phyloP scores from a whole-genome alignment of 2,797 vertebrate species.

The Danio kyathit region DNA sequence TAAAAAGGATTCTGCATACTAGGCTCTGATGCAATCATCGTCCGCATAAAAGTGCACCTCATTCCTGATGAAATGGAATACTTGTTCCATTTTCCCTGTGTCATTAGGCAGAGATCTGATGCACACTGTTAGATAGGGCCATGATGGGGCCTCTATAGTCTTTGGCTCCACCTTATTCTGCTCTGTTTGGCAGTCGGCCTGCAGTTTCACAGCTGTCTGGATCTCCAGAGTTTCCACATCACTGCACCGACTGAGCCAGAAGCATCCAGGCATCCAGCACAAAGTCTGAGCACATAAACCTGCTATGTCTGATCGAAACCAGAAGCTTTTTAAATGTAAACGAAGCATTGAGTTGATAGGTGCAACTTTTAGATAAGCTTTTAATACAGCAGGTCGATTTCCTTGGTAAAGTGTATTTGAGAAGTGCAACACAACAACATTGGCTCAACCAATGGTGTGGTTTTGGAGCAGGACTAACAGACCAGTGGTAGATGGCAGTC shows the following conservation, averaged over 20 bases:
- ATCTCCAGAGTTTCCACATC: constrained; percentile 48
- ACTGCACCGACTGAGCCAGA: constrained; percentile 29
- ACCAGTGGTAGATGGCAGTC: not conserved
- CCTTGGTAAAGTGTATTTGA: not conserved
- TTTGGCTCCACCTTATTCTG: constrained; percentile 26
- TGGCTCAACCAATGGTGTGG: not conserved
- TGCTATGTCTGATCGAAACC: constrained; percentile 23
- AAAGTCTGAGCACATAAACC: constrained; percentile 34
- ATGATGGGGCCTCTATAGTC: not conserved
- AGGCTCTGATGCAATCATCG: not conserved
- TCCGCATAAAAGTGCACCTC: not conserved
- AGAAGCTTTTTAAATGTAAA: not conserved
- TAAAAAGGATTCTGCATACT: not conserved
- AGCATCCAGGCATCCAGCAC: constrained; percentile 36
- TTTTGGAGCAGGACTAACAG: not conserved
- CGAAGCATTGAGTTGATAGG: not conserved
- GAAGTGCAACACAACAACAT: not conserved
- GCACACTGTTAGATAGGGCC: constrained; percentile 3
- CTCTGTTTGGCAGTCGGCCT: constrained; percentile 37
- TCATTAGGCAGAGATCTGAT: constrained; percentile 38
- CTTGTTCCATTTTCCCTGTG: constrained; percentile 16
- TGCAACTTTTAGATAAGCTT: constrained; percentile 8
- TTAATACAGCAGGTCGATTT: not conserved
- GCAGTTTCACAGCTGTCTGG: constrained; percentile 50
- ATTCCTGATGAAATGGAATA: constrained; percentile 19